Conservation (phyloP, 30 jellyfish, hydroid and myxozoan species). For the Aurelia aurita complex sp. Pacific region DNA sequence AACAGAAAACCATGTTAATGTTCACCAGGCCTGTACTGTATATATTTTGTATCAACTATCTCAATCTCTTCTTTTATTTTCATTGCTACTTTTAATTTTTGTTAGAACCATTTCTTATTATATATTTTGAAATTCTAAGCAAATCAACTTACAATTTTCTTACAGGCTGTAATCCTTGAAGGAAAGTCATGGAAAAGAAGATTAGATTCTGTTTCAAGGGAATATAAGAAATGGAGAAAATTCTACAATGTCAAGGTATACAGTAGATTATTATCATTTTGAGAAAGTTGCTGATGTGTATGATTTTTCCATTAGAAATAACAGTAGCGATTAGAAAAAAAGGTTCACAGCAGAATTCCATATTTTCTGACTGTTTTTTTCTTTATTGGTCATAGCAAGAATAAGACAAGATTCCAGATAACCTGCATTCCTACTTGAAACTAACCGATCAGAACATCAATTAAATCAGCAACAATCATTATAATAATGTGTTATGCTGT, state of each 20-base stretch:
- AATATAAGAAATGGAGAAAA: constrained; percentile 86
- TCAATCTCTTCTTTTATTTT: too few species aligned
- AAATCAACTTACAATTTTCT: background rate
- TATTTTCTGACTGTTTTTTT: too few species aligned
- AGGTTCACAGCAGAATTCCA: too few species aligned
- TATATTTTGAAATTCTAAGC: background rate
- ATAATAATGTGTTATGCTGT: background rate
- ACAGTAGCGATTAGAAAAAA: too few species aligned
- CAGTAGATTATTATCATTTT: background rate
- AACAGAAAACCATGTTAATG: too few species aligned
- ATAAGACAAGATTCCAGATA: too few species aligned
- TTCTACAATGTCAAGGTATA: constrained; percentile 66
- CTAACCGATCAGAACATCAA: background rate
- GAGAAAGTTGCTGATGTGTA: too few species aligned
- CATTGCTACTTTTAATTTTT: background rate
- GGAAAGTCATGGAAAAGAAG: constrained; percentile 92
- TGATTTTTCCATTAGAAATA: too few species aligned
- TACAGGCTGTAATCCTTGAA: constrained; percentile 88
- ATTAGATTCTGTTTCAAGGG: constrained; percentile 78
- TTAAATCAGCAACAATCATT: background rate
- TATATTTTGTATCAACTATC: too few species aligned
- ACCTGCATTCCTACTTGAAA: too few species aligned
- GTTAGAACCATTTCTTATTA: background rate
- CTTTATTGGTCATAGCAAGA: too few species aligned
- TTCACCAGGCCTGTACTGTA: too few species aligned